Evolutionary conservation across 2,888 invertebrate genomes (phyloP), one percentile per base, ranked within the genome.

Genomic region (Synanthedon andrenaeformis): DNA sequence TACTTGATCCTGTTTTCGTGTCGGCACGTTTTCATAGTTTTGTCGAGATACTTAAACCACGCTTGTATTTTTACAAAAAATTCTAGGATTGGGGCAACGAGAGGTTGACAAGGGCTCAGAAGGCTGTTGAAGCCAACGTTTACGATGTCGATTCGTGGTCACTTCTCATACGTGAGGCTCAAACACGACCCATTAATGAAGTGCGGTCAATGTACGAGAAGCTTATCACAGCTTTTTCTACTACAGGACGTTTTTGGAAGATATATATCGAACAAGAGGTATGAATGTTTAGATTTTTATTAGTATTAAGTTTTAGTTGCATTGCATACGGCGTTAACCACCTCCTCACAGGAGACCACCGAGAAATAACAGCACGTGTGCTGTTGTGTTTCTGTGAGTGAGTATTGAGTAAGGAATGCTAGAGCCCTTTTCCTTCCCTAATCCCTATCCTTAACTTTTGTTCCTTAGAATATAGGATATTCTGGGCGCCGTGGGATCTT

Each of bases 91-190:
- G 95, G 95, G 95, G 95, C 8, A 95, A 94, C 75, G 96, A 96
- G 67, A 92, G 96, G 57, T 79, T 96, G 48, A 92, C 92, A 61
- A 89, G 95, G 41, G 95, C 96, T 4, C 95, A 96, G 69, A 91
- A 94, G 61, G 92, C 94, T 2, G 93, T 98, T 0, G 95, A 97
- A 72, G 92, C 94, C 49, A 95, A 96, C 61, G 92, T 93, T 0
- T 98, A 96, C 72, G 99, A 99, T 79, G 92, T 98, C 41, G 99
- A 99, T 79, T 97, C 98, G 35, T 99, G 99, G 99, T 97, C 97
- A 54, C 91, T 99, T 23, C 90, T 99, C 54, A 91, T 99, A 52
- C 89, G 98, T 54, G 99, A 99, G 82, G 95, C 97, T 0, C 98
- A 98, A 72, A 92, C 92, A 1, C 89, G 95, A 59, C 92, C 92